Evolutionary conservation across 2,113 vertebrate genomes (phyloP).

Genomic region (Apteryx owenii): DNA sequence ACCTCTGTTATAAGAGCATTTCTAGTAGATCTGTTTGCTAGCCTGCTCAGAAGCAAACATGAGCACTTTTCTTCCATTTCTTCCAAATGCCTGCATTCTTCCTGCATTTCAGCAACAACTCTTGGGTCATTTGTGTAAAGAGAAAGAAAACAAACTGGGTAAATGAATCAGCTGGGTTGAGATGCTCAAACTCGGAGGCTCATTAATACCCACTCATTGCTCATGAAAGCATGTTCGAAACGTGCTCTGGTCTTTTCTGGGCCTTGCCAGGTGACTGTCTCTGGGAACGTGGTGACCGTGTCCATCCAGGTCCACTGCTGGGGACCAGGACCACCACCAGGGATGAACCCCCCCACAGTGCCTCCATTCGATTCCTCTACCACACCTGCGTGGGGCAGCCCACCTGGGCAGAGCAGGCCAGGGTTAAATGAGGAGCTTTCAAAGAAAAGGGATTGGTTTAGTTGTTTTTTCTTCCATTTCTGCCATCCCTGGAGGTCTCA

Average conservation of each 20-base stretch:
- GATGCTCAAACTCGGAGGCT: not conserved
- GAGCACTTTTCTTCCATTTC: not conserved
- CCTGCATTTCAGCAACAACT: not conserved
- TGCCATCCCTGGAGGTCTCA: not conserved
- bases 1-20: not conserved
- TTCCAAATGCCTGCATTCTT: not conserved
- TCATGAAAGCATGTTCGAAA: not conserved
- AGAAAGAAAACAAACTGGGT: not conserved
- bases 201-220: not conserved
- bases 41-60: not conserved
- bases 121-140: not conserved
- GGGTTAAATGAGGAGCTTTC: not conserved
- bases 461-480: not conserved
- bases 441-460: not conserved
- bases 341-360: not conserved
- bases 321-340: not conserved
- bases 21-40: accelerated
- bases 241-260: not conserved
- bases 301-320: not conserved
- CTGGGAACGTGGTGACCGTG: not conserved
- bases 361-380: not conserved
- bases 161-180: not conserved
- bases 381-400: not conserved
- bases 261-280: not conserved
- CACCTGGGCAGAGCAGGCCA: not conserved